phyloP scores from a whole-genome alignment of 2,797 vertebrate genomes.

The Babyrousa celebensis region DNA sequence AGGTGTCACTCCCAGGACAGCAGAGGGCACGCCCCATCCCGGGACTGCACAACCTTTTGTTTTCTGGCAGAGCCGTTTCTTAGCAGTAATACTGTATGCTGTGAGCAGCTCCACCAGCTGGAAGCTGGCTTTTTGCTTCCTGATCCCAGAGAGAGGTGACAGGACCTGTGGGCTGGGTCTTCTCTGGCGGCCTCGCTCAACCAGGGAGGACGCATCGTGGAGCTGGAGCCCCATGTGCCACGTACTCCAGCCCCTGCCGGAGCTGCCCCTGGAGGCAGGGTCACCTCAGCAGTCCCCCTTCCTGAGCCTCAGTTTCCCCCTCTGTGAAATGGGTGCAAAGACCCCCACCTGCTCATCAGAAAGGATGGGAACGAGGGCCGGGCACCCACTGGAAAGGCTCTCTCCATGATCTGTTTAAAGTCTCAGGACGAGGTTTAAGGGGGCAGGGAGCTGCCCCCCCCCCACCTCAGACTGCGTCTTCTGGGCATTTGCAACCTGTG shows the following conservation, averaged over 20 bases:
- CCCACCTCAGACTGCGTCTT: not conserved
- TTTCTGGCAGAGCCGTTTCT: conserved; percentile 44
- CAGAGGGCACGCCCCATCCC: not conserved
- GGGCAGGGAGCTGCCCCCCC: not conserved
- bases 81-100: not conserved
- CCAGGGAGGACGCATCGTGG: not conserved
- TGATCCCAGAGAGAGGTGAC: not conserved
- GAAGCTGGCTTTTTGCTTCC: not conserved
- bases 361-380: not conserved
- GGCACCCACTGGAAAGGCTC: not conserved
- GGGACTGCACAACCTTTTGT: not conserved
- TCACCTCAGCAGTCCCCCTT: not conserved
- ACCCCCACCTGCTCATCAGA: not conserved
- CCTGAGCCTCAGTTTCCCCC: too few relatives aligned
- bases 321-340: not conserved
- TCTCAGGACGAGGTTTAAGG: not conserved
- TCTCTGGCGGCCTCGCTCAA: not conserved
- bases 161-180: not conserved
- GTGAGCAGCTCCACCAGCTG: not conserved
- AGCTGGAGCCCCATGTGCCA: not conserved
- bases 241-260: too few relatives aligned
- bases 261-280: not conserved
- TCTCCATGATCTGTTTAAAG: not conserved
- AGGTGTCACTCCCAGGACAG: not conserved
- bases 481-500: not conserved